phyloP scores from a whole-genome alignment of 1,140 invertebrate genomes.

The Calliopsis andreniformis region DNA sequence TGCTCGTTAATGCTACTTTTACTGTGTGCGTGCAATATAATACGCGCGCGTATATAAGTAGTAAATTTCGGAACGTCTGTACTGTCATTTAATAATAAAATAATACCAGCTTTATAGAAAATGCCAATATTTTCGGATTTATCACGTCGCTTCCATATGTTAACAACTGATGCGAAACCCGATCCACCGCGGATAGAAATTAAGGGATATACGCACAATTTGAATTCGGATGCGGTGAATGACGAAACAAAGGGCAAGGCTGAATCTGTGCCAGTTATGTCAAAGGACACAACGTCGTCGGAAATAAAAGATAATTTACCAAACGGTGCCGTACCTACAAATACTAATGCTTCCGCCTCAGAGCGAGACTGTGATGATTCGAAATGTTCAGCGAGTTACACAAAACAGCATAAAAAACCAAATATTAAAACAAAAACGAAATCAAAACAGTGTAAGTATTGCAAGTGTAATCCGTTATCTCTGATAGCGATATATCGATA shows the following conservation, averaged over 20 bases:
- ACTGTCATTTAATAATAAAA: too few species aligned
- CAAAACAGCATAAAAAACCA: slow-evolving; percentile 41
- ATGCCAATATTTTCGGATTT: slow-evolving; percentile 66
- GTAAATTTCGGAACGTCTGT: too few species aligned
- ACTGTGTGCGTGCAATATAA: too few species aligned
- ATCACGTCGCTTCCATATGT: slow-evolving; percentile 63
- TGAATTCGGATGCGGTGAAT: neutral
- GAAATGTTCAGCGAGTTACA: neutral
- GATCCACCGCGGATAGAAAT: slow-evolving; percentile 58
- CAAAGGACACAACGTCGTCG: neutral
- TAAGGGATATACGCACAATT: slow-evolving; percentile 43
- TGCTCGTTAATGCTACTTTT: too few species aligned
- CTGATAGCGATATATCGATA: neutral
- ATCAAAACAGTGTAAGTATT: slow-evolving; percentile 39
- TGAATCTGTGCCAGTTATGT: neutral
- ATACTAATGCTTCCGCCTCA: neutral
- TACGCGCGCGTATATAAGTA: too few species aligned
- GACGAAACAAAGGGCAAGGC: neutral
- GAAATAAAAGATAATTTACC: slow-evolving; percentile 15
- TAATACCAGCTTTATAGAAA: slow-evolving; percentile 31
- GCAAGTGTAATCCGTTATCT: slow-evolving; percentile 24
- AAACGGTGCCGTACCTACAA: slow-evolving; percentile 19
- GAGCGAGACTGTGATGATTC: slow-evolving; percentile 9
- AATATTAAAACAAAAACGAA: slow-evolving; percentile 53
- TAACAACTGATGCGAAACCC: slow-evolving; percentile 65